phyloP scores from a whole-genome alignment of 2,888 invertebrate species.

The Coleophora flavipennella region DNA sequence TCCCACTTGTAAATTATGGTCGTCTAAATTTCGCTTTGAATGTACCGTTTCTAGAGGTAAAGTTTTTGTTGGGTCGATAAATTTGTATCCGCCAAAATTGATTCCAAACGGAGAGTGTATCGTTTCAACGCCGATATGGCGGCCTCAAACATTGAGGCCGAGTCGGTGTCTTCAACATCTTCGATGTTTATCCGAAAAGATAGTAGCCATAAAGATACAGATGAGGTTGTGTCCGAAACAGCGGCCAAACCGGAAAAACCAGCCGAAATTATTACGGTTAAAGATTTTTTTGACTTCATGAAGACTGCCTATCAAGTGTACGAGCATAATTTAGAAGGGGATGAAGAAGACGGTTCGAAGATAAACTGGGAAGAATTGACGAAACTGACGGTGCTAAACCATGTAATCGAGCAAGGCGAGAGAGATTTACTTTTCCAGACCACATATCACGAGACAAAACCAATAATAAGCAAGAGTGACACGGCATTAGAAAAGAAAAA shows the following conservation, averaged over 20 bases:
- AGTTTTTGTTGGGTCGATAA: slow-evolving; percentile 7
- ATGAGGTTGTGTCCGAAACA: slow-evolving; percentile 18
- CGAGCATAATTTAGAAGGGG: slow-evolving; percentile 51
- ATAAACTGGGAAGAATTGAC: slow-evolving; percentile 69
- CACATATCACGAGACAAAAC: slow-evolving; percentile 37
- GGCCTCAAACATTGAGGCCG: slow-evolving; percentile 42
- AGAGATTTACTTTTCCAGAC: slow-evolving; percentile 54
- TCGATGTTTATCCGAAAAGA: slow-evolving; percentile 56
- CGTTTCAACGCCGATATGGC: slow-evolving; percentile 35
- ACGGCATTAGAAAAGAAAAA: slow-evolving; percentile 38
- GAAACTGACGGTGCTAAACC: slow-evolving; percentile 60
- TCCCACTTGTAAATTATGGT: not conserved
- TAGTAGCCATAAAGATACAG: slow-evolving; percentile 31
- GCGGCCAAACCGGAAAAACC: slow-evolving; percentile 11
- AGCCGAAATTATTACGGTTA: slow-evolving; percentile 77
- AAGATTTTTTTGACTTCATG: slow-evolving; percentile 81
- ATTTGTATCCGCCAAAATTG: not conserved
- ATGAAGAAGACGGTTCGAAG: slow-evolving; percentile 52
- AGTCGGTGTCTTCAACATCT: slow-evolving; percentile 20
- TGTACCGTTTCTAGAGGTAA: slow-evolving; percentile 3
- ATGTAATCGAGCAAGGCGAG: slow-evolving; percentile 60
- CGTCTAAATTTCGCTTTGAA: not conserved
- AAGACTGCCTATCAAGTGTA: slow-evolving; percentile 81
- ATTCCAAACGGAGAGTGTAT: too few relatives aligned
- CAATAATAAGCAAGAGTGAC: slow-evolving; percentile 53